Evolutionary conservation across 2,113 vertebrate species (phyloP).

Genomic region (Paracanthobrama guichenoti): DNA sequence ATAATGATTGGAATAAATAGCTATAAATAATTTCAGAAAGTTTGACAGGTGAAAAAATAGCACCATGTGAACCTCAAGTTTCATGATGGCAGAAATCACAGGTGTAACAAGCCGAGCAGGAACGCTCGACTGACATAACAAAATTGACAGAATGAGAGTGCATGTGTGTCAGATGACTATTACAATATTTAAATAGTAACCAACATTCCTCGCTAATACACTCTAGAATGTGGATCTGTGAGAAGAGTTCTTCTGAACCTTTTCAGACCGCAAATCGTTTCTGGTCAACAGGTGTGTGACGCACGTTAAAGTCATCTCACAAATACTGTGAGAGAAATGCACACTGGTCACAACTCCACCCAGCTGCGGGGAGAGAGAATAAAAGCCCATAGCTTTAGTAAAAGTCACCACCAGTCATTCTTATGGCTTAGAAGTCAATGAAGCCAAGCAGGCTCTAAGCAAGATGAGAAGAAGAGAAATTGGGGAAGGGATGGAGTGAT

Average conservation of each 20-base stretch:
- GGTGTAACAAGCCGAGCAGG: constrained; percentile 19
- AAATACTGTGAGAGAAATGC: constrained; percentile 19
- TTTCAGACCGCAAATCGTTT: neutral
- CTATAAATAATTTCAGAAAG: neutral
- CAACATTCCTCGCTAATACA: constrained; percentile 44
- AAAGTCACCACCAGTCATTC: constrained; percentile 34
- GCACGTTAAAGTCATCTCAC: constrained; percentile 25
- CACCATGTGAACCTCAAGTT: neutral
- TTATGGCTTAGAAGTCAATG: constrained; percentile 46
- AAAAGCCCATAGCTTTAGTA: constrained; percentile 19
- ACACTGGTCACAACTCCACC: constrained; percentile 27
- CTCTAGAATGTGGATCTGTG: constrained; percentile 45
- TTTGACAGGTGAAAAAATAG: neutral
- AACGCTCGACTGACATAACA: neutral
- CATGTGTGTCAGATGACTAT: neutral
- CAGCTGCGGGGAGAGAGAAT: neutral
- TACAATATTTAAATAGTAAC: neutral
- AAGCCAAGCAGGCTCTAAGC: constrained; percentile 39
- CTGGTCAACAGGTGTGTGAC: constrained; percentile 27
- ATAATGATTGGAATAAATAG: neutral
- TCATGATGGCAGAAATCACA: neutral
- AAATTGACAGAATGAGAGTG: neutral
- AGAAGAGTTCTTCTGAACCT: constrained; percentile 8
- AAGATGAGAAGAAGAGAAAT: neutral
- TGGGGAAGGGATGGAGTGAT: constrained; percentile 7